phyloP scores from a whole-genome alignment of 2,888 invertebrate species.

The Pheosia gnoma region DNA sequence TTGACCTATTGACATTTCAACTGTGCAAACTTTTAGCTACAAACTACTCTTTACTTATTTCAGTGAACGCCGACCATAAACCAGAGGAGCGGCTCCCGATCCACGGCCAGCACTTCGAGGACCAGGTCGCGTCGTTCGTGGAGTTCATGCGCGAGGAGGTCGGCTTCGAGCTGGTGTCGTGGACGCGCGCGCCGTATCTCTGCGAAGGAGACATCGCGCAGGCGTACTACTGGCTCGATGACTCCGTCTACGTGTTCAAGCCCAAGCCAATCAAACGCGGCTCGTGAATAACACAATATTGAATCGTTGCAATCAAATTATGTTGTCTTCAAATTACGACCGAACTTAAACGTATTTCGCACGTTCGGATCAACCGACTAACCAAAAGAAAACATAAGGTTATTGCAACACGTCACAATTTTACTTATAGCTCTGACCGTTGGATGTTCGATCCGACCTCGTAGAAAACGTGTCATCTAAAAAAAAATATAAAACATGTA shows the following conservation, averaged over 20 bases:
- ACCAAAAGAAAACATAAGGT: no score
- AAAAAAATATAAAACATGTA: no score
- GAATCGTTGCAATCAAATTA: neutral
- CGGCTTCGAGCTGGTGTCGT: slow-evolving; percentile 91
- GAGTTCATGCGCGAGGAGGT: slow-evolving; percentile 84
- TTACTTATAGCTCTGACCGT: no score
- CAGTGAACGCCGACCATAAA: slow-evolving; percentile 87
- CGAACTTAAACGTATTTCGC: no score
- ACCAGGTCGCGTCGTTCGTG: slow-evolving; percentile 91
- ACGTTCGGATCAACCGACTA: no score
- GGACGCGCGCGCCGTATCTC: slow-evolving; percentile 96
- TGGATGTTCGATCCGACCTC: no score
- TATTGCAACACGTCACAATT: no score
- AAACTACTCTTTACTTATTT: slow-evolving; percentile 16
- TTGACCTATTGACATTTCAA: no score
- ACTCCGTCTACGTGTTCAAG: slow-evolving; percentile 93
- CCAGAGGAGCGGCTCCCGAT: slow-evolving; percentile 89
- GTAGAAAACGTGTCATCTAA: no score
- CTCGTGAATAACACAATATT: slow-evolving; percentile 2
- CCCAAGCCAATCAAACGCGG: slow-evolving; percentile 34
- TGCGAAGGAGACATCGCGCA: slow-evolving; percentile 98
- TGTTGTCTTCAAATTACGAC: no score
- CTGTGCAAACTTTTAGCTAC: no score
- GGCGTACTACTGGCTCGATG: slow-evolving; percentile 95
- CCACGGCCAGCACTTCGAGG: slow-evolving; percentile 87